Evolutionary conservation across 2,113 vertebrate species (phyloP).

Genomic region (Rissa tridactyla): DNA sequence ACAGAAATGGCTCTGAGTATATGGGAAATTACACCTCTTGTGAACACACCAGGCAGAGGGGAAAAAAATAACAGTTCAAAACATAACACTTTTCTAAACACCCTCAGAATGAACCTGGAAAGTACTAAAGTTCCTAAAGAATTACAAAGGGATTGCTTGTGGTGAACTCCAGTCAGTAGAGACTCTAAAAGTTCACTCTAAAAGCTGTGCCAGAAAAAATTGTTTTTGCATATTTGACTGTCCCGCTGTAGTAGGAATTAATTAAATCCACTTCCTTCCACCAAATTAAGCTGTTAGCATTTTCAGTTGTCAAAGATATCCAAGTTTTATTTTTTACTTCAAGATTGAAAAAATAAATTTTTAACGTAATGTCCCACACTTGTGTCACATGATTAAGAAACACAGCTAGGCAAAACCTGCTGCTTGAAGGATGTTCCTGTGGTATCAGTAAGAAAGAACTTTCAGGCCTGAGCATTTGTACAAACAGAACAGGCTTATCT

Average conservation of each 20-base stretch:
- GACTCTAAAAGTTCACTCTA: accelerated
- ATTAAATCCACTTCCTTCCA: neutral
- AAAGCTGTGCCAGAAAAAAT: neutral
- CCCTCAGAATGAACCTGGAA: neutral
- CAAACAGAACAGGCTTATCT: neutral
- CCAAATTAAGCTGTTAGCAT: neutral
- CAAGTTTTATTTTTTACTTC: neutral
- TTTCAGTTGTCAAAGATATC: neutral
- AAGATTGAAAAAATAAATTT: neutral
- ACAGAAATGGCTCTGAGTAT: neutral
- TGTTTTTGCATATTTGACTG: neutral
- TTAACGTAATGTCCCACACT: neutral
- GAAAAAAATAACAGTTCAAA: neutral
- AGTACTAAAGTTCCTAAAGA: neutral
- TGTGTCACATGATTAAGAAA: neutral
- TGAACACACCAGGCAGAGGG: neutral
- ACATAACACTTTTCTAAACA: neutral
- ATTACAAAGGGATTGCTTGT: neutral
- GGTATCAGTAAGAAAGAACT: neutral
- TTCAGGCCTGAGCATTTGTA: neutral
- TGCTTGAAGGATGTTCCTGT: neutral
- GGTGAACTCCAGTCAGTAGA: neutral
- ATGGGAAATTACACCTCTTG: neutral
- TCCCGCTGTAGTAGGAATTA: neutral
- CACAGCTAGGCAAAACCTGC: neutral